Evolutionary conservation across 2,797 vertebrate species (phyloP), one percentile per base, ranked within the genome.

Genomic region (Momotus momota): DNA sequence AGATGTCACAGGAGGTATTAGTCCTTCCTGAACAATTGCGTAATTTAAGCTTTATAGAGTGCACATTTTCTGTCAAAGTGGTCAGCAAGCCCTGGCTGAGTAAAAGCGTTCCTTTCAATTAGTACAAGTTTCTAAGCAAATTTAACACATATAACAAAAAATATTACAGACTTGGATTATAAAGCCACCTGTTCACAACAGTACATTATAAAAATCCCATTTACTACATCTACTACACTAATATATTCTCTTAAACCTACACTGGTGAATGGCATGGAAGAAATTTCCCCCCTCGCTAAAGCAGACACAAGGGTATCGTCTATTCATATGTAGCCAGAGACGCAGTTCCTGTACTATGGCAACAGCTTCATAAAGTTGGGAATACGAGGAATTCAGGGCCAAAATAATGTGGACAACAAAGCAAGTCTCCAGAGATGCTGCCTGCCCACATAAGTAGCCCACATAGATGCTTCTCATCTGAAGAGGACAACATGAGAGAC

Each of bases 91-190:
- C 67, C 55, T 75, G 13, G 38, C 64, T 91, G 92, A 96, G 94
- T 81, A 95, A 96, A 97, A 97, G 61, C 82, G 94, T 95, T 91
- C 55, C 74, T 97, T 94, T 95, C 94, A 93, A 96, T 96, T 97
- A 95, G 74, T 81, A 81, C 6, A 69, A 88, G 45, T 86, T 90
- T 80, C 74, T 93, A 92, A 93, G 82, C 86, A 87, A 97, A 93
- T 71, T 70, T 90, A 64, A 64, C 25, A 73, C 64, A 51, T 40
- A 73, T 25, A 71, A 81, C 15, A 58, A 62, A 90, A 96, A n/a
- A 14, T 35, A 85, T 58, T 72, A 38, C 11, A 71, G 41, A 22
- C 26, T 33, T 35, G 18, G 49, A 41, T 73, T 72, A 66, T 58
- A 67, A 74, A 74, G 57, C 41, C 72, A 88, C 27, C 46, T 81